A percentile compares a stretch with the other conserved stretches of the same genome.
Evolutionary conservation across 2,888 invertebrate genomes (phyloP).

Genomic region (Leucania comma): DNA sequence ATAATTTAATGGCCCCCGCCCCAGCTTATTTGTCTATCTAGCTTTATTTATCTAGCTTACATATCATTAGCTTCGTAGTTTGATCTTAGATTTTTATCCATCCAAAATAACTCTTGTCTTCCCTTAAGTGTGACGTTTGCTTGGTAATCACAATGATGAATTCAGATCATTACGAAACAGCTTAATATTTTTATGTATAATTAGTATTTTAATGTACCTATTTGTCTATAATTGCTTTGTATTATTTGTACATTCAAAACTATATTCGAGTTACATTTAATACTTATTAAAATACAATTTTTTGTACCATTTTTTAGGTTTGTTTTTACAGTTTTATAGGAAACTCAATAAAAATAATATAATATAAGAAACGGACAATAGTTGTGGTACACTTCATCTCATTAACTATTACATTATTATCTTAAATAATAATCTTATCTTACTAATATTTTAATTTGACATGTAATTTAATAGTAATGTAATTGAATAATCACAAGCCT

Average conservation of each 20-base stretch:
- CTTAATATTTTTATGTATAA: not conserved
- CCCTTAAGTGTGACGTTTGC: not conserved
- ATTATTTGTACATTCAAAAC: slow-evolving; percentile 36
- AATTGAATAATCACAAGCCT: slow-evolving; percentile 53
- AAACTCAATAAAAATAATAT: slow-evolving; percentile 21
- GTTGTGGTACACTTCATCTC: slow-evolving; percentile 20
- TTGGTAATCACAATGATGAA: not conserved
- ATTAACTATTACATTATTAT: not conserved
- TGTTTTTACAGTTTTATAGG: slow-evolving; percentile 12
- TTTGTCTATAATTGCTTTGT: slow-evolving; percentile 38
- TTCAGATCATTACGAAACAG: not conserved
- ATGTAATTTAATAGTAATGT: slow-evolving; percentile 17
- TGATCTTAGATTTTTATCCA: not conserved
- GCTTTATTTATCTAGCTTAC: too few relatives aligned
- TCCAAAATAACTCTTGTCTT: not conserved
- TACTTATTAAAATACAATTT: slow-evolving; percentile 21
- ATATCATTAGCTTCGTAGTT: too few relatives aligned
- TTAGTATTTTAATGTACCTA: slow-evolving; percentile 48
- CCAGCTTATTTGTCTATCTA: too few relatives aligned
- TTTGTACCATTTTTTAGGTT: slow-evolving; percentile 31
- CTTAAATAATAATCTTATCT: slow-evolving; percentile 1
- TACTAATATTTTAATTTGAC: slow-evolving; percentile 6
- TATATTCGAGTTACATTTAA: slow-evolving; percentile 23
- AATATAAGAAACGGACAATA: not conserved
- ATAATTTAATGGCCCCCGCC: too few relatives aligned